Base-by-base conservation (phyloP, 2,113 vertebrate species). In the Lucifuga dentata region DNA sequence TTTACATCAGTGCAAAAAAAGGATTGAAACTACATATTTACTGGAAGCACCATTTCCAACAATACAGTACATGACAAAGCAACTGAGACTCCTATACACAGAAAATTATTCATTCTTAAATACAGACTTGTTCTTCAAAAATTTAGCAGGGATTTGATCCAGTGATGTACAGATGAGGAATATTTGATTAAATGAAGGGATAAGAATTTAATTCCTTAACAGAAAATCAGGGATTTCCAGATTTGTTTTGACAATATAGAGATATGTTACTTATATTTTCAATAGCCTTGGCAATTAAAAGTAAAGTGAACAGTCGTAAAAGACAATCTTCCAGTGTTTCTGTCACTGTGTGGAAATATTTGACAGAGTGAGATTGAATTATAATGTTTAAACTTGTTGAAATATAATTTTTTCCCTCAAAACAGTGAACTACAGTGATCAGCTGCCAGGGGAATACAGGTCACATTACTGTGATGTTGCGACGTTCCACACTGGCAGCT, bases 1-100 rank as follows among this genome's bases (percentile, higher is more conserved):
- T 81, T 67, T 64, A 61, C 65, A 66, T 87, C 73, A 84, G 80
- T 91, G 88, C 88, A 91, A 91, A 88, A 66, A 79, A 80, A 81
- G 74, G 58, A 81, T 46, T 76, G 21, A 67, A 68, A 70, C 39
- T 15, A 56, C 48, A 29, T 8, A 82, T 69, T 65, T 62, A 85
- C 66, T 69, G 69, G 51, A 53, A 76, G 56, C 21, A 73, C n/a
- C 5, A 35, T 66, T 50, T 73, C 49, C 45, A 57, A 65, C 50
- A 82, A 39, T 72, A 82, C 73, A 78, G 76, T 58, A 80, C 67
- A 77, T 40, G 35, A 45, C 40, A 63, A 69, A 65, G 64, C 39
- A 43, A 46, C 51, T 73, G n/a, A 60, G 36, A 58, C 41, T 12
- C 65, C 19, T 51, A 60, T 46, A 74, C 23, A 41, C 58, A 65